These are phyloP conservation scores for Urosaurus nigricauda DNA, from an alignment of 2,797 vertebrate genomes.

Conservation along the genomic window DNA sequence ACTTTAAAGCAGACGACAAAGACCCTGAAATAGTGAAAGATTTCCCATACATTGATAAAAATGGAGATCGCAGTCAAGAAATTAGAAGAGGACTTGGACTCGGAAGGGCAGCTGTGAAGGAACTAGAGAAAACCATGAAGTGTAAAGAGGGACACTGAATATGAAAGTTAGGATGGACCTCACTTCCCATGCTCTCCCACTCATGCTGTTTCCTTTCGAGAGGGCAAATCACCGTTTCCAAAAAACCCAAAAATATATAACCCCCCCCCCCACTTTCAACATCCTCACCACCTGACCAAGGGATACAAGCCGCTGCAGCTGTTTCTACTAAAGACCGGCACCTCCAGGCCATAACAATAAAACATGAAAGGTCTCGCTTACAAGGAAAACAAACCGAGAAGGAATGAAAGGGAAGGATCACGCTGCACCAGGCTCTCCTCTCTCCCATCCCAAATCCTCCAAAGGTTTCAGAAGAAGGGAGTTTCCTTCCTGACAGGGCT, in stretches of 20 bases:
- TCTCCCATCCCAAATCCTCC: slow-evolving; percentile 50
- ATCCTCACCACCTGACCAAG: slow-evolving; percentile 70
- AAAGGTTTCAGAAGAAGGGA: slow-evolving; percentile 63
- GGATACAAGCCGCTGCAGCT: slow-evolving; percentile 75
- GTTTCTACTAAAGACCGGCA: slow-evolving; percentile 81
- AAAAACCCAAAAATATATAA: too few species aligned
- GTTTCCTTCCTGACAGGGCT: neutral
- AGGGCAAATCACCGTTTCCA: slow-evolving; percentile 73
- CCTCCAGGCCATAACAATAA: slow-evolving; percentile 79
- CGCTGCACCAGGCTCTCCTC: slow-evolving; percentile 59
- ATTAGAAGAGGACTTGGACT: too few species aligned
- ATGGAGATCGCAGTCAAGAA: too few species aligned
- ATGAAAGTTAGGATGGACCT: too few species aligned
- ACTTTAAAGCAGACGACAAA: too few species aligned
- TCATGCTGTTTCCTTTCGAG: slow-evolving; percentile 77
- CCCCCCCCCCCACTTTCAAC: too few species aligned
- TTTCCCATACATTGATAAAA: too few species aligned
- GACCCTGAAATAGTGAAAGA: too few species aligned
- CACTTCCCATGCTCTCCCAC: slow-evolving; percentile 31
- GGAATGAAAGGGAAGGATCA: slow-evolving; percentile 64
- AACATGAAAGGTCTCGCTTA: slow-evolving; percentile 82
- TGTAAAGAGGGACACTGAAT: too few species aligned
- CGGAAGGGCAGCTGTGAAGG: too few species aligned
- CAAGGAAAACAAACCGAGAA: slow-evolving; percentile 78
- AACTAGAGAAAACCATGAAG: too few species aligned